These are phyloP conservation scores for Rhyzopertha dominica DNA, from an alignment of 1,140 invertebrate species.

Conservation along the genomic window DNA sequence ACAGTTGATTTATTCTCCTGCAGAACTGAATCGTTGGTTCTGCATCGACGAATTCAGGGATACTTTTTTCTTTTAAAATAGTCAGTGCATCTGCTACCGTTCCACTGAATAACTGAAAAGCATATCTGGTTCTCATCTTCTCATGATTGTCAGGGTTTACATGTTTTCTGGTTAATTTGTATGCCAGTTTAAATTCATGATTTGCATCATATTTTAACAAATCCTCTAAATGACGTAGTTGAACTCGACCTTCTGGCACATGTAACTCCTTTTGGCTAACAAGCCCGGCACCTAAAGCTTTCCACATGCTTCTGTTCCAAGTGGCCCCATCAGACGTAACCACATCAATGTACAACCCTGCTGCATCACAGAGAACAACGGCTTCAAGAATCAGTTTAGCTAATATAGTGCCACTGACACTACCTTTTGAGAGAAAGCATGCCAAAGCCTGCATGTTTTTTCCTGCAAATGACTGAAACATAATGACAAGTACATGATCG, in stretches of 20 bases:
- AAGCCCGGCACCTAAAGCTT: constrained; percentile 11
- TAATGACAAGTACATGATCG: constrained; percentile 36
- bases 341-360: constrained; percentile 16
- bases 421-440: constrained; percentile 29
- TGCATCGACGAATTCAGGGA: background rate
- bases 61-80: background rate
- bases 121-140: background rate
- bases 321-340: constrained; percentile 20
- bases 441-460: constrained; percentile 28
- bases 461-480: constrained; percentile 35
- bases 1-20: background rate
- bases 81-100: background rate
- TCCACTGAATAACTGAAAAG: constrained; percentile 1
- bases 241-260: constrained; percentile 6
- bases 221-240: constrained; percentile 4
- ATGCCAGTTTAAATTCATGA: constrained; percentile 6
- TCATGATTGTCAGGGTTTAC: background rate
- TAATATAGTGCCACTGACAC: constrained; percentile 22
- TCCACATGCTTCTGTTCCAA: constrained; percentile 23
- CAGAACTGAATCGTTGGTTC: background rate
- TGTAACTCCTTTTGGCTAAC: constrained; percentile 5
- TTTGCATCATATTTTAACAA: constrained; percentile 4
- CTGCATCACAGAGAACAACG: constrained; percentile 14
- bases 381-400: constrained; percentile 30
- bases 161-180: constrained; percentile 2